Percentiles rank a stretch among this genome's conserved stretches.
These are phyloP conservation scores for Apocheima hispidaria DNA, from an alignment of 2,888 invertebrate genomes.

Conservation along the genomic window DNA sequence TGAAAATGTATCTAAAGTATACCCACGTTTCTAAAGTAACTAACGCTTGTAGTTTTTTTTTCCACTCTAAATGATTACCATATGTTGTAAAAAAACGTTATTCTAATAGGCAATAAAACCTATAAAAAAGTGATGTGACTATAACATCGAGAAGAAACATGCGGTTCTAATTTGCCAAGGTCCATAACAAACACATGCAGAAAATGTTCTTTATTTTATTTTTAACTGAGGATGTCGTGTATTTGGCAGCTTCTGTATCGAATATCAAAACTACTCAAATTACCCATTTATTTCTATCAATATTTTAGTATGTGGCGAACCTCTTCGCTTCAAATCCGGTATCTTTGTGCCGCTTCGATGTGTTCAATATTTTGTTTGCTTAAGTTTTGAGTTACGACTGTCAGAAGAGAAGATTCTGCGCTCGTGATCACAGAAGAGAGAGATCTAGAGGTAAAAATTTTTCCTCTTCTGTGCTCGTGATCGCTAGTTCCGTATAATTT, in stretches of 20 bases:
- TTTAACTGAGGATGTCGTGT: neutral
- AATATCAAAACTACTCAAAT: conserved; percentile 2
- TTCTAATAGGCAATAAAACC: conserved; percentile 59
- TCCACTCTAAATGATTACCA: conserved; percentile 62
- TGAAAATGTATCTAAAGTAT: neutral
- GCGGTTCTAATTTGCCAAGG: conserved; percentile 63
- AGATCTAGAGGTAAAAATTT: no score
- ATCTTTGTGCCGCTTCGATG: no score
- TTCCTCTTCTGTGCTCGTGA: no score
- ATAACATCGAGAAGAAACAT: conserved; percentile 50
- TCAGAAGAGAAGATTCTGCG: no score
- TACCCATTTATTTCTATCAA: neutral
- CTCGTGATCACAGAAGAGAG: no score
- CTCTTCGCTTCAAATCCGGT: no score
- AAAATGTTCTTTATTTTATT: conserved; percentile 10
- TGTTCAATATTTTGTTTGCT: no score
- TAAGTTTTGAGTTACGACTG: no score
- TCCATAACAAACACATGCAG: conserved; percentile 22
- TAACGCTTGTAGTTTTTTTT: conserved; percentile 61
- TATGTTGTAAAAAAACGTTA: conserved; percentile 58
- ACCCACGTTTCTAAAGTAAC: conserved; percentile 23
- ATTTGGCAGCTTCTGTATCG: neutral
- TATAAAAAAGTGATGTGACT: conserved; percentile 32
- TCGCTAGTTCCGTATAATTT: no score
- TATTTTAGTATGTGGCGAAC: no score